Percentiles rank a stretch among this genome's conserved stretches.
phyloP scores from a whole-genome alignment of 1,140 invertebrate genomes.

The Helicoverpa zea region DNA sequence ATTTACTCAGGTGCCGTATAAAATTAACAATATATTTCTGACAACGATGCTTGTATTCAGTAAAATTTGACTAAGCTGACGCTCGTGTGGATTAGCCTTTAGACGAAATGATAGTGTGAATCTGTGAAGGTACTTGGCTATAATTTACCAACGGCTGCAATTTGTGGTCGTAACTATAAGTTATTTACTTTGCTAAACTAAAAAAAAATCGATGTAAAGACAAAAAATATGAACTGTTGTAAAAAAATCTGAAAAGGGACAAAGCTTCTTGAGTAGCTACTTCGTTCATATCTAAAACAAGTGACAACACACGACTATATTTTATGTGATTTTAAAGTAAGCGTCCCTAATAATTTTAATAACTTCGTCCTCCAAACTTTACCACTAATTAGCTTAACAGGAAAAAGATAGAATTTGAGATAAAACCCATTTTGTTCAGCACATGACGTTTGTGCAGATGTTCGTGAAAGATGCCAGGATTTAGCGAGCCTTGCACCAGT shows the following conservation, averaged over 20 bases:
- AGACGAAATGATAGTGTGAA: not conserved
- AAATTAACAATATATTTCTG: not conserved
- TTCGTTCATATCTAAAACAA: no score
- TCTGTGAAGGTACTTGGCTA: not conserved
- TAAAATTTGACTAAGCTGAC: not conserved
- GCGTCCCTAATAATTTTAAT: not conserved
- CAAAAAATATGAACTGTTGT: not conserved
- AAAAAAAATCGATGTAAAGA: not conserved
- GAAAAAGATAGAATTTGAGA: conserved; percentile 43
- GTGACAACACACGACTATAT: not conserved
- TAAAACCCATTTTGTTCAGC: conserved; percentile 41
- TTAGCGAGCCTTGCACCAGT: not conserved
- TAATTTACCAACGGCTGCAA: not conserved
- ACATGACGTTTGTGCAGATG: conserved; percentile 11
- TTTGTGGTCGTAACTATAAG: not conserved
- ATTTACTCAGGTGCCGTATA: not conserved
- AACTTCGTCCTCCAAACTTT: conserved; percentile 13
- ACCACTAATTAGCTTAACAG: conserved; percentile 41
- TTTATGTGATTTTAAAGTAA: not conserved
- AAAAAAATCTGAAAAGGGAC: no score
- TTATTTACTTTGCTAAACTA: not conserved
- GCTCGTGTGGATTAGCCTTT: not conserved
- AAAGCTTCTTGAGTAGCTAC: no score
- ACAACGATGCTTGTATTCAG: not conserved
- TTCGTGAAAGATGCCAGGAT: conserved; percentile 43